Conservation (phyloP, 1,140 invertebrate species). For the Drosophila nebulosa region DNA sequence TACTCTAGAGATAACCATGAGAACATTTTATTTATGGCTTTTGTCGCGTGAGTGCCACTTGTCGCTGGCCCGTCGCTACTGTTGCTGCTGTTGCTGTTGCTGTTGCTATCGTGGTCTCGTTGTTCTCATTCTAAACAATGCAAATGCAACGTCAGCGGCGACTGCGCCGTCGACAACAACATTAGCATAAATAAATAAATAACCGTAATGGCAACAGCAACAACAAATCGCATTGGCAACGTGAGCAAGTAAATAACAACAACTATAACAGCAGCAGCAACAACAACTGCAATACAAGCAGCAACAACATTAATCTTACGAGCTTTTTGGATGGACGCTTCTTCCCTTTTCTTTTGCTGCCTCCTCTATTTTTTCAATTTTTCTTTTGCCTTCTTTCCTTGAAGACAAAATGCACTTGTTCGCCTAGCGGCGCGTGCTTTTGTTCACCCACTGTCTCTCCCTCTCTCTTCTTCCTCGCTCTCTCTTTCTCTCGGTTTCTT, state of each 20-base stretch:
- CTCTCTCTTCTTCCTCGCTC: not conserved
- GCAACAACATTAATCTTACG: slow-evolving; percentile 43
- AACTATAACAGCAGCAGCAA: slow-evolving; percentile 31
- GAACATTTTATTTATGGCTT: slow-evolving; percentile 63
- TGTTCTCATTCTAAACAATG: slow-evolving; percentile 75
- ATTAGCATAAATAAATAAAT: slow-evolving; percentile 79
- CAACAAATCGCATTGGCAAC: slow-evolving; percentile 39
- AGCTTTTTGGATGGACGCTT: slow-evolving; percentile 50
- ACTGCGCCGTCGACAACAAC: slow-evolving; percentile 41
- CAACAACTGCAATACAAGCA: slow-evolving; percentile 37
- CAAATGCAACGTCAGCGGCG: slow-evolving; percentile 54
- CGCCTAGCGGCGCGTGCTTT: slow-evolving; percentile 39
- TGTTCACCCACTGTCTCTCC: slow-evolving; percentile 4
- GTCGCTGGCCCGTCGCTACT: slow-evolving; percentile 11
- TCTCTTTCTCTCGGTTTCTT: not conserved
- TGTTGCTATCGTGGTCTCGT: slow-evolving; percentile 31
- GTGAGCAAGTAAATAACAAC: slow-evolving; percentile 55
- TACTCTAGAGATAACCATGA: slow-evolving; percentile 47
- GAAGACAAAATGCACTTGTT: slow-evolving; percentile 46
- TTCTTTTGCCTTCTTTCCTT: slow-evolving; percentile 1
- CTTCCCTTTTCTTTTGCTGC: slow-evolving; percentile 27
- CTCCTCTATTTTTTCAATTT: slow-evolving; percentile 19
- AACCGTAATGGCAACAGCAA: slow-evolving; percentile 51
- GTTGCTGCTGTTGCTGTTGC: slow-evolving; percentile 15
- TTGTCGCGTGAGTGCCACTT: slow-evolving; percentile 68